Base-by-base conservation (phyloP, 2,888 invertebrate genomes). In the Willowsia nigromaculata region DNA sequence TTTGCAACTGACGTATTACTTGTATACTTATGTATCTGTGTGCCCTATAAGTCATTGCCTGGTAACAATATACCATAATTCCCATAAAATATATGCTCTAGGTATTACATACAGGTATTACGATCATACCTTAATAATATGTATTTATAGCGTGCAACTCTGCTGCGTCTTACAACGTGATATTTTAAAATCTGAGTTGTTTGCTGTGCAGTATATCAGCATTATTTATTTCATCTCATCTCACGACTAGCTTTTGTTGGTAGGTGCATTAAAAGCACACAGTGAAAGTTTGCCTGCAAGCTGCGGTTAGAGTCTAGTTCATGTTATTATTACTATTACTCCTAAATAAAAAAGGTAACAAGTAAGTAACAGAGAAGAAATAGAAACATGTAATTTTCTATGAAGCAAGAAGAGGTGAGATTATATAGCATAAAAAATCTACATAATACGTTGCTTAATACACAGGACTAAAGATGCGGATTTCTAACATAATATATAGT, bases 291-390 rank as follows among this genome's bases (percentile, higher is more conserved):
- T 71, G 37, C 22, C 40, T 43, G 18, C n/a, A n/a, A n/a, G n/a
- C n/a, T 71, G 68, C 30, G 68, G 68, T 71, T 71, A 71, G 68
- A 18, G 37, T 71, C 68, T 71, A 40, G 22, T 65, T 65, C 33
- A 22, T 40, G 18, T 71, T 71, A 71, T 71, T 71, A 40, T 71
- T 71, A 40, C 27, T 30, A 7, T n/a, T n/a, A n/a, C n/a, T 71
- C 40, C 43, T 40, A 71, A 71, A 71, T 71, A 71, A 71, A 40
- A 71, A 37, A 22, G 33, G 25, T 59, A 59, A 22, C 40, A 71
- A 9, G 27, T 22, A 71, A 40, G 4, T 5, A 33, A 13, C 27
- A 30, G 18, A 71, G 68, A 71, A 68, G 43, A 71, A 40, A n/a
- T n/a, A 71, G 37, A 65, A 37, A 15, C 37, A 40, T 40, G 68